Evolutionary conservation across 2,888 invertebrate genomes (phyloP).

Genomic region (Zaprionus bogoriensis): DNA sequence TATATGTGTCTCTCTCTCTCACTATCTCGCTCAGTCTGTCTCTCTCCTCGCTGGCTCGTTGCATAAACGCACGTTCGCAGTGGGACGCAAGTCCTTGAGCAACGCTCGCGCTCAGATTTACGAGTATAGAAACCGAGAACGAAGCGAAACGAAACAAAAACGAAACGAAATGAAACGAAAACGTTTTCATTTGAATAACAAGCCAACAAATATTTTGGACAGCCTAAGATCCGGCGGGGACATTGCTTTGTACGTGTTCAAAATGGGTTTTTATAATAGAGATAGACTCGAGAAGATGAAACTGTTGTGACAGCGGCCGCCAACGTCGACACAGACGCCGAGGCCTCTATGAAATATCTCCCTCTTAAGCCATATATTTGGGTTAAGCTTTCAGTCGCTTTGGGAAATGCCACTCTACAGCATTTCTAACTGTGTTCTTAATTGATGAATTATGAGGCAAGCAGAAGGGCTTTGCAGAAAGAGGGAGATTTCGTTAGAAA

Average conservation of each 20-base stretch:
- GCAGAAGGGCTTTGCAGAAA: neutral
- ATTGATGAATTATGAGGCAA: constrained; percentile 18
- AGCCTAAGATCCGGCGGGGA: constrained; percentile 40
- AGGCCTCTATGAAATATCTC: constrained; percentile 39
- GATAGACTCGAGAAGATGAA: constrained; percentile 28
- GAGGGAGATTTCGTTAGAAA: no score
- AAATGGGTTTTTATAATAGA: constrained; percentile 27
- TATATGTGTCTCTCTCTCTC: neutral
- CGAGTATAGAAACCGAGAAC: constrained; percentile 42
- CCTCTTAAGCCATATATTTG: constrained; percentile 33
- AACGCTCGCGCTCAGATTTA: constrained; percentile 53
- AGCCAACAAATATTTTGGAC: constrained; percentile 57
- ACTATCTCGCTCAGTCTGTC: neutral
- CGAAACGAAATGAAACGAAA: constrained; percentile 15
- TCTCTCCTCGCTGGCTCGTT: constrained; percentile 42
- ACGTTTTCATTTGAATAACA: constrained; percentile 71
- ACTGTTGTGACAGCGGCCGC: constrained; percentile 39
- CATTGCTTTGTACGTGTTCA: constrained; percentile 29
- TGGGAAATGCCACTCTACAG: constrained; percentile 16
- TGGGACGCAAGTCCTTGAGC: constrained; percentile 59
- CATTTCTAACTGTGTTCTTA: constrained; percentile 11
- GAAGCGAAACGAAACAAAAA: neutral
- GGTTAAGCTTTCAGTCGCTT: constrained; percentile 20
- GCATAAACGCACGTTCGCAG: constrained; percentile 61
- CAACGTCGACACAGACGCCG: neutral